Evolutionary conservation across 2,888 invertebrate species (phyloP).

Genomic region (Muschampia plurimacula): DNA sequence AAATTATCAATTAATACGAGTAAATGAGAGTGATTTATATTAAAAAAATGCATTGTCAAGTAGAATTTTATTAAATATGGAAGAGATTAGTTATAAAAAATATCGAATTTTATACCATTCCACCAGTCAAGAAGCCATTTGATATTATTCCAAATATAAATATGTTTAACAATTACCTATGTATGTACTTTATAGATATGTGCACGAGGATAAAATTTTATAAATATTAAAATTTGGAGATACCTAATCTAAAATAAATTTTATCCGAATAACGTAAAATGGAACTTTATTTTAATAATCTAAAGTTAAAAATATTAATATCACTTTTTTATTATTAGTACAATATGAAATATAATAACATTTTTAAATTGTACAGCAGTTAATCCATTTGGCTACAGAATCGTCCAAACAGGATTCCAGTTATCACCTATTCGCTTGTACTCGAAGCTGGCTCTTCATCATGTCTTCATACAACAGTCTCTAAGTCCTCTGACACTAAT

Average conservation of each 20-base stretch:
- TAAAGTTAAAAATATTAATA: neutral
- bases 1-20: too few relatives aligned
- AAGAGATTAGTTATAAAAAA: neutral
- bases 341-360: neutral
- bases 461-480: slow-evolving; percentile 76
- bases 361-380: slow-evolving; percentile 1
- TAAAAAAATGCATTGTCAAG: neutral
- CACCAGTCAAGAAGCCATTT: slow-evolving; percentile 6
- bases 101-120: neutral
- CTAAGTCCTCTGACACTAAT: slow-evolving; percentile 81
- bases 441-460: neutral
- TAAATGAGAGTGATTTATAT: neutral
- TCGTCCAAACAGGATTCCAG: neutral
- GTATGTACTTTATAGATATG: slow-evolving; percentile 1
- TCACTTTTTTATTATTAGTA: neutral
- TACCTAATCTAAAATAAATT: too few relatives aligned
- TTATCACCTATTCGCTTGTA: neutral
- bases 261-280: neutral
- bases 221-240: neutral
- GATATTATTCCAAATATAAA: neutral
- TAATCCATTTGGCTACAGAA: neutral
- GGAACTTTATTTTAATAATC: neutral
- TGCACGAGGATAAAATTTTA: neutral
- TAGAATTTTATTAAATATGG: neutral
- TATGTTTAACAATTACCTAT: neutral